Conservation (phyloP, 2,888 invertebrate species). For the Drosophila emarginata region DNA sequence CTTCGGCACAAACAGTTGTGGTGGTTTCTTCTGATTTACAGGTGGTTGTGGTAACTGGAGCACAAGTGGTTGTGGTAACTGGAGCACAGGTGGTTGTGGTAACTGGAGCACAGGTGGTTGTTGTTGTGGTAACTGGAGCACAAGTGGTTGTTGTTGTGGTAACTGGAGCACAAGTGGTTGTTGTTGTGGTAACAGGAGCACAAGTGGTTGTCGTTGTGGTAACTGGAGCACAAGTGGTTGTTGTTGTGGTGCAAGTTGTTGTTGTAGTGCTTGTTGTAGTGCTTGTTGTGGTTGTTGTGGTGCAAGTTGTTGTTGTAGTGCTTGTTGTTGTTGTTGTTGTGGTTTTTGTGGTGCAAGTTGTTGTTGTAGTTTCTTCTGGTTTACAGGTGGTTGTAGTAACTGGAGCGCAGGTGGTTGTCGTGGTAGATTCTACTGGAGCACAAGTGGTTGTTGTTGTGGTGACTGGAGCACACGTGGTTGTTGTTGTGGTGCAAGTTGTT, state of each 20-base stretch:
- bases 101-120: slow-evolving; percentile 14
- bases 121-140: neutral
- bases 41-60: neutral
- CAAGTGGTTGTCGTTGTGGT: neutral
- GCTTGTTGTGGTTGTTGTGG: slow-evolving; percentile 13
- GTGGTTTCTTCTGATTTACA: neutral
- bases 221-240: neutral
- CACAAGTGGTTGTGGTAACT: slow-evolving; percentile 21
- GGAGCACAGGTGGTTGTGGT: neutral
- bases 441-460: slow-evolving; percentile 25
- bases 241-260: neutral
- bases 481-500: neutral
- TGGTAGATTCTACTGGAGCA: neutral
- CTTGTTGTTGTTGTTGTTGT: slow-evolving; percentile 16
- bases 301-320: slow-evolving; percentile 14
- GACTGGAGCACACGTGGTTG: neutral
- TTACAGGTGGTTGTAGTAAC: slow-evolving; percentile 9
- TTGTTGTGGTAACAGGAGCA: neutral
- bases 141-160: slow-evolving; percentile 17
- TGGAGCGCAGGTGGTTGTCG: neutral
- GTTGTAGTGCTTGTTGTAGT: slow-evolving; percentile 15
- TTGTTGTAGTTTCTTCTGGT: slow-evolving; percentile 11
- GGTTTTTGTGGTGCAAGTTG: neutral
- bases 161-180: slow-evolving; percentile 4
- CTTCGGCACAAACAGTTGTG: slow-evolving; percentile 2